Base-by-base conservation (phyloP, 2,888 invertebrate genomes). In the Agonopterix alstromeriana region DNA sequence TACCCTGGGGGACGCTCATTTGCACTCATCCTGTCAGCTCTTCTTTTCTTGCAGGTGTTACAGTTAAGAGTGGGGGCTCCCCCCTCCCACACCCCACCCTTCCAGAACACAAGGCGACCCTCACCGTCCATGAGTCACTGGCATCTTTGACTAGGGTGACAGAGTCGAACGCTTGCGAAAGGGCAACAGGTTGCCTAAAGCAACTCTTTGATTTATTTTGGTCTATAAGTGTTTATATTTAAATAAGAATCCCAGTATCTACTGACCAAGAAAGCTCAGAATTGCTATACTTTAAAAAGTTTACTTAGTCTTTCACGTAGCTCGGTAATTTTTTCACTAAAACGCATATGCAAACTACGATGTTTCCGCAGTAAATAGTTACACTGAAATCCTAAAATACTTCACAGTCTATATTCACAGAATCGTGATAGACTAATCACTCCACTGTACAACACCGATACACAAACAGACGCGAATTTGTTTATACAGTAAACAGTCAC, bases 61-160 rank as follows among this genome's bases (percentile, higher is more conserved):
- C 87, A 87, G 59, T 54, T 77, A 42, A 87, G 68, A 53, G 87
- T 84, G 46, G 86, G 87, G 11, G 86, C 83, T 42, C 74, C 82
- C 2, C 78, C 82, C 60, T 83, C 86, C 85, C 85, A 86, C 53
- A 87, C 66, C 46, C 87, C 87, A 38, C 78, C 76, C 67, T 87
- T 86, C 87, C 87, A 87, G 61, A 86, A 86, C 55, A 86, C 76
- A 51, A 87, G 66, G 40, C 83, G 73, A 49, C 87, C 88, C 61
- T 87, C 87, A 73, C 78, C 78, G 67, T 87, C 87, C 87, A 87
- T 87, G 56, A 65, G 68, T 64, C 51, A 60, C 50, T 54, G 47
- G 54, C 71, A 77, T 67, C 46, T 54, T 65, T 60, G 63, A 56
- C 60, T 54, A 52, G 51, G 9, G 17, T 4, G 1, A 35, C 9